Evolutionary conservation across 2,888 invertebrate genomes (phyloP), one percentile per base, ranked within the genome.

Genomic region (Desoria tigrina): DNA sequence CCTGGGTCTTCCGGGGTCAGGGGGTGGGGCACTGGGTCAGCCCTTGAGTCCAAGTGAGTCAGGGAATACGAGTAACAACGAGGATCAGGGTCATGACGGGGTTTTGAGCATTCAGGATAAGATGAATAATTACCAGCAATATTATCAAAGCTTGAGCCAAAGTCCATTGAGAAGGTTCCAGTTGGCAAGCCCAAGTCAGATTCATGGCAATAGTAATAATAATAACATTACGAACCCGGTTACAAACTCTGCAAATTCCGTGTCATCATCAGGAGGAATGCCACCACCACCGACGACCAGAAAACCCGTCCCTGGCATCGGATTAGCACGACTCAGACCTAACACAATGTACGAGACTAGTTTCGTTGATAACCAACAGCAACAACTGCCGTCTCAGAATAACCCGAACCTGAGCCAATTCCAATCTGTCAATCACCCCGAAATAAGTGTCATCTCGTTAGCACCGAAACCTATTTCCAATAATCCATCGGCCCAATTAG

Each of bases 41-140:
- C 45, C 53, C 42, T 28, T 57, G 6, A 26, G 23, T 42, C 32
- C 14, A 2, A 11, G 18, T 45, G 32, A 60, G 14, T 24, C 18
- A 11, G 14, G 32, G 42, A 24, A 42, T 26, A 27, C 53, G 21
- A 23, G 28, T 26, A 57, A 7, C 42, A 42, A 26, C 14, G 28
- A 14, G 16, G 51, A 32, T 27, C 9, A 6, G 26, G 50, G n/a
- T 26, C 55, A 18, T 6, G 45, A 45, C 21, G 42, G 45, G 14
- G 7, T 42, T 28, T 42, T 61, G 7, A 50, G 51, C 18, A 66
- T 71, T 27, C 74, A 74, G 55, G 74, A 74, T 28, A 74, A 74
- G 51, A 74, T 74, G 74, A 74, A 74, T 57, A 73, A 70, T 60
- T 74, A 74, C 57, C 64, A 69, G 27, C 73, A 74, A 32, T 74